A percentile compares a stretch with the other conserved stretches of the same genome.
Conservation (phyloP, 2,797 vertebrate species). For the Orestias chungarensis region DNA sequence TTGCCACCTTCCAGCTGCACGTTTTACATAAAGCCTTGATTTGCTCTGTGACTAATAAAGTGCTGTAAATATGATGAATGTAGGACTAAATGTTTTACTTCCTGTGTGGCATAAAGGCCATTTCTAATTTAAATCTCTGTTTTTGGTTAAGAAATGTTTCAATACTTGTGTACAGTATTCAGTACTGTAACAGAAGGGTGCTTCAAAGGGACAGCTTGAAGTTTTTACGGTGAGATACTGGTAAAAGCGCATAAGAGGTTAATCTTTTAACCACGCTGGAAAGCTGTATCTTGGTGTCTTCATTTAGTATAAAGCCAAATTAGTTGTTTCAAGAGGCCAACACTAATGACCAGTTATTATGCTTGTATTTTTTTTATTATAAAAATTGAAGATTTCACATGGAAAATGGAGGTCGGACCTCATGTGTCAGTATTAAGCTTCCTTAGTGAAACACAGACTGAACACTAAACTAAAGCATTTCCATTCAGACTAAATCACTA, state of each 20-base stretch:
- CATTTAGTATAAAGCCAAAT: background rate
- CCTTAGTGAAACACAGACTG: background rate
- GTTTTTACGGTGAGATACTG: slow-evolving; percentile 1
- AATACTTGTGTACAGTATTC: slow-evolving; percentile 48
- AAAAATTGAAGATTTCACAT: background rate
- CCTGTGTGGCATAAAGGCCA: slow-evolving; percentile 41
- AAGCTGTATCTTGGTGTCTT: background rate
- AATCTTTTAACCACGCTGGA: background rate
- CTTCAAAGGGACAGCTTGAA: slow-evolving; percentile 14
- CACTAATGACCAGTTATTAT: background rate
- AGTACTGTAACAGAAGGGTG: slow-evolving; percentile 40
- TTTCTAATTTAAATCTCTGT: slow-evolving; percentile 26
- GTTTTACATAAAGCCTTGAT: slow-evolving; percentile 36
- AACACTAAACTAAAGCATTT: background rate
- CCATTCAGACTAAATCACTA: background rate
- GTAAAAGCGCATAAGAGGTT: background rate
- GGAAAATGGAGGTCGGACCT: background rate
- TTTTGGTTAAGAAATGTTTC: slow-evolving; percentile 24
- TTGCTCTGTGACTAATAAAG: slow-evolving; percentile 38
- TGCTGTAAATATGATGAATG: slow-evolving; percentile 76
- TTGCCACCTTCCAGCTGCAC: slow-evolving; percentile 28
- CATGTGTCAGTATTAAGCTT: background rate
- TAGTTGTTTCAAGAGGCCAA: background rate
- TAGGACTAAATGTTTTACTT: slow-evolving; percentile 56
- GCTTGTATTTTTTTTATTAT: background rate